Evolutionary conservation across 2,797 vertebrate species (phyloP), one percentile per base, ranked within the genome.

Genomic region (Babyrousa celebensis): DNA sequence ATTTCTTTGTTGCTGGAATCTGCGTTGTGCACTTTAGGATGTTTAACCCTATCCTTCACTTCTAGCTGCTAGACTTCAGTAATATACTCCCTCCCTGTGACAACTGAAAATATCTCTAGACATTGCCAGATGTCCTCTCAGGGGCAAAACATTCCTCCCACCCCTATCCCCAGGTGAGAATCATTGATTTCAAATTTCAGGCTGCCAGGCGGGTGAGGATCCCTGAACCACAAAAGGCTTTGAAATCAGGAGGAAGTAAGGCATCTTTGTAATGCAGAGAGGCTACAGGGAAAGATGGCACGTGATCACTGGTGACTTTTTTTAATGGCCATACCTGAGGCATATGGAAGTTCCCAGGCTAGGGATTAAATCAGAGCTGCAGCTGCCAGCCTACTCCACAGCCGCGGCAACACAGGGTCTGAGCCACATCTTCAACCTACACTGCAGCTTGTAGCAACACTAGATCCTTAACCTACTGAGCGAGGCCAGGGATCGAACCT

Each of bases 91-190:
- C 2, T 89, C 62, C 77, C 71, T 23, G 9, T 54, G 29, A 79
- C 71, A 89, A 79, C 12, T 71, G 17, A 75, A 95, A 52, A 36
- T 75, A 12, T 67, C 36, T 80, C 67, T 56, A 87, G 82, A 72
- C 14, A 77, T 40, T 52, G 21, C 32, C 93, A 92, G 75, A 78
- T 74, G 54, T 82, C 68, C 6, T 83, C 12, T 48, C 43, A 15
- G 5, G 10, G 16, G 10, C 36, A 85, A 95, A 75, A 85, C 23
- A 12, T 1, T 40, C 40, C 18, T 10, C 25, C 1, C 32, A 23
- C 18, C 65, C 67, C 23, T 21, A 25, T 14, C 20, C 11, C 1
- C 25, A 43, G 9, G 18, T 79, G 60, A 88, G 48, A 91, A 79
- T 67, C 63, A 72, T 18, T 52, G 79, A 92, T 4, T 80, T 70